Evolutionary conservation across 2,113 vertebrate genomes (phyloP).

Genomic region (Fregata magnificens): DNA sequence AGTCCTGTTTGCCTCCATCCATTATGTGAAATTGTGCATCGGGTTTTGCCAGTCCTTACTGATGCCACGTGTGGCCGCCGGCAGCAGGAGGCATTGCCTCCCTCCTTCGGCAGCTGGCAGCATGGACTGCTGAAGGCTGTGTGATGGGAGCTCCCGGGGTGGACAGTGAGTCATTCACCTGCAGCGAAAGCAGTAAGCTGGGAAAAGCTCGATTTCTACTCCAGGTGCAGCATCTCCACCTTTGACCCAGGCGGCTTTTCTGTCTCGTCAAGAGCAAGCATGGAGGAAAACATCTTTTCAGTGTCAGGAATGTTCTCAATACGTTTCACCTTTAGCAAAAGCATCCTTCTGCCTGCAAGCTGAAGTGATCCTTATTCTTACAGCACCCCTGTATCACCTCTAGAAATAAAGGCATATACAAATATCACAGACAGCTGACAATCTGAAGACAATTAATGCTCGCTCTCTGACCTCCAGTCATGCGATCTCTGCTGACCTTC

Average conservation of each 20-base stretch:
- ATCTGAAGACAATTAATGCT: neutral
- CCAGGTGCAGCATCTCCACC: neutral
- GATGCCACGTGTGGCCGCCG: neutral
- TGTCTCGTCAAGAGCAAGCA: neutral
- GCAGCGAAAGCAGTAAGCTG: neutral
- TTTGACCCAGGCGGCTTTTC: neutral
- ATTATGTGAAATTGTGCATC: neutral
- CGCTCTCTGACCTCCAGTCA: neutral
- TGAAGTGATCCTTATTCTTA: neutral
- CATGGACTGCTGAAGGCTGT: neutral
- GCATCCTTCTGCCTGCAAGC: neutral
- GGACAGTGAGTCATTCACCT: too few species aligned
- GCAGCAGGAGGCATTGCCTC: neutral
- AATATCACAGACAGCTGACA: neutral
- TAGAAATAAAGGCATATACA: neutral
- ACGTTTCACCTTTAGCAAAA: neutral
- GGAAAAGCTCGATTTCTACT: neutral
- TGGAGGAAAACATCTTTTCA: neutral
- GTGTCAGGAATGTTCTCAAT: neutral
- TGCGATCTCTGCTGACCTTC: neutral
- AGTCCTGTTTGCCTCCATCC: neutral
- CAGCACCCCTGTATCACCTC: neutral
- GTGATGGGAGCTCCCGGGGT: neutral
- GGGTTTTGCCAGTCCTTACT: neutral
- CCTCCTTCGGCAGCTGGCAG: neutral